Base-by-base conservation (phyloP, 1,140 invertebrate species). In the Delia radicum region DNA sequence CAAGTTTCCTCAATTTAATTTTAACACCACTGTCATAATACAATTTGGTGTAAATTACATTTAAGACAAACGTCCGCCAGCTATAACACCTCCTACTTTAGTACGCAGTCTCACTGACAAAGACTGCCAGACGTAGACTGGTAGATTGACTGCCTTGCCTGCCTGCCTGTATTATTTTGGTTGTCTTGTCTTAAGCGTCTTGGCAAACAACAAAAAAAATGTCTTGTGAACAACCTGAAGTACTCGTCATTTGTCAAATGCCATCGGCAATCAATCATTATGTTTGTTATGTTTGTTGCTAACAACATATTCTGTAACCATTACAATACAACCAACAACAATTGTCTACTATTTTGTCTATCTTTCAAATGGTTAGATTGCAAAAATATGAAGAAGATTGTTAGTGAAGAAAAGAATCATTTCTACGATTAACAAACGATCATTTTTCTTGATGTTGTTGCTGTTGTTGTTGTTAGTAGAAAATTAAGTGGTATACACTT, bases 11-110 rank as follows among this genome's bases (percentile, higher is more conserved):
- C 29, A 69, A 69, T 28, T 67, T 31, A 7, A 27, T 29, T 69
- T 21, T 31, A n/a, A 27, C 1, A 21, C 7, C 37, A 48, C 26
- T 48, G 42, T 73, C 37, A 42, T 12, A 42, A 42, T 42, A 42
- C 8, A 12, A 28, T 27, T 27, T 79, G 79, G 82, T 83, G 82
- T 83, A 80, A 82, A 83, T 83, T 83, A 83, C 82, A 78, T 81
- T 42, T 78, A 79, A 75, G 77, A 75, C 76, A 79, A 77, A 67
- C 78, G 76, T 75, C 71, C 31, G 61, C 21, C 74, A 69, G 72
- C 48, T 29, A 33, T 71, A 48, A 28, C n/a, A 75, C 12, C 65
- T 69, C 65, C 65, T 37, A 61, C 73, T 73, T 74, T 18, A 55
- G 73, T 61, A 74, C 48, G 73, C 48, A 29, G n/a, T 21, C 48